phyloP scores from a whole-genome alignment of 2,113 vertebrate species.

The Onychostoma macrolepis region DNA sequence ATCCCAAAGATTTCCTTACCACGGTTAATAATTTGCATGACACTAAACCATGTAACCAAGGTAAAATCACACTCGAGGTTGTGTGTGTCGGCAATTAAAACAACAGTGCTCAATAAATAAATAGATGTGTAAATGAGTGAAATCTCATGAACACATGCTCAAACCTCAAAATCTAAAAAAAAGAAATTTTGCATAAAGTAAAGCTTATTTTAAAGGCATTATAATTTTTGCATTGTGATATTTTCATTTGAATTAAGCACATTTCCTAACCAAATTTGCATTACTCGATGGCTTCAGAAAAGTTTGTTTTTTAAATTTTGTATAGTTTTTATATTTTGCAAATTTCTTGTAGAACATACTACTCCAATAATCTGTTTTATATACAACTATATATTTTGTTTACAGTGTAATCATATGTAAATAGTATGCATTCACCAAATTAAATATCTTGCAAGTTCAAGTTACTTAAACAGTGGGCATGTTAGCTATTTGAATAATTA shows the following conservation, averaged over 20 bases:
- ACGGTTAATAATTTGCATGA: neutral
- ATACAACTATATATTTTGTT: too few species aligned
- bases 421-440: neutral
- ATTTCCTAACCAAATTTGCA: too few species aligned
- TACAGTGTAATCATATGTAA: too few species aligned
- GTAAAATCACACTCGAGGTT: neutral
- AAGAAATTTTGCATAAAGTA: neutral
- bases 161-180: neutral
- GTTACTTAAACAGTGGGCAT: neutral
- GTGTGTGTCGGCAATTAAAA: neutral
- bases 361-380: too few species aligned
- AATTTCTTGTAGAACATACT: too few species aligned
- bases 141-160: neutral
- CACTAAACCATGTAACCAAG: neutral
- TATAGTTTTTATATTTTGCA: too few species aligned
- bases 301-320: too few species aligned
- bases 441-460: neutral
- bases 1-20: constrained; percentile 10
- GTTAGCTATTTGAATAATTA: neutral
- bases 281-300: neutral
- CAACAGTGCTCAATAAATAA: neutral
- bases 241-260: neutral
- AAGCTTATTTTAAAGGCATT: neutral
- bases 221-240: neutral
- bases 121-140: neutral